Base-by-base conservation (phyloP, 2,113 vertebrate genomes). In the Pampusana beccarii region DNA sequence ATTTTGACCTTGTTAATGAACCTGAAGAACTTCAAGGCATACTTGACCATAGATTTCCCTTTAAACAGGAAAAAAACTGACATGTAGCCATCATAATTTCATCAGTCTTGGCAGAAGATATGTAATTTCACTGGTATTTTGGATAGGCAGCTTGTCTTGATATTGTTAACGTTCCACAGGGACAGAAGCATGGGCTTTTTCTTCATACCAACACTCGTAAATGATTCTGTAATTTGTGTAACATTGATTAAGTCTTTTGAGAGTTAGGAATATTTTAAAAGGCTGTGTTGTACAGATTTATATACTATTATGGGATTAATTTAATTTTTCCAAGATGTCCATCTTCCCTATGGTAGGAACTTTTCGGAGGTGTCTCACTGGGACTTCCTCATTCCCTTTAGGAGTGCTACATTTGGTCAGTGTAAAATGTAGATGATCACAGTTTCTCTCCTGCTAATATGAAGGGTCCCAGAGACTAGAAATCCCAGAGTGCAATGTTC, bases 1-100 rank as follows among this genome's bases (percentile, higher is more conserved):
- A 98, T 98, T 98, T 98, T 98, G 98, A 98, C 98, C 98, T 98
- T 98, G 98, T 98, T 98, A 98, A 98, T 98, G 98, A 98, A 98
- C 96, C 97, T 95, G 95, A 98, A 98, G 97, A 98, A 98, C 97
- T 98, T 98, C 95, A 90, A 97, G 93, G 90, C 97, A 96, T 97
- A 97, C 93, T 96, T 97, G 97, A 96, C 83, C 79, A 82, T 94
- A 69, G 33, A 97, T 97, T 97, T 97, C 80, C 89, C 70, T 96
- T 97, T 97, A 97, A 96, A 94, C 26, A 82, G 62, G 60, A 91
- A 94, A 94, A 51, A 91, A 92, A 5, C 5, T 78, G 88, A 91
- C 64, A 75, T 72, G 75, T 28, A 92, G 61, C 65, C 61, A 86
- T 95, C 74, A 73, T 92, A 64, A 91, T 93, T 91, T 88, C 44